A percentile compares a stretch with the other conserved stretches of the same genome.
phyloP scores from a whole-genome alignment of 2,113 vertebrate species.

The Catharus fuscescens region DNA sequence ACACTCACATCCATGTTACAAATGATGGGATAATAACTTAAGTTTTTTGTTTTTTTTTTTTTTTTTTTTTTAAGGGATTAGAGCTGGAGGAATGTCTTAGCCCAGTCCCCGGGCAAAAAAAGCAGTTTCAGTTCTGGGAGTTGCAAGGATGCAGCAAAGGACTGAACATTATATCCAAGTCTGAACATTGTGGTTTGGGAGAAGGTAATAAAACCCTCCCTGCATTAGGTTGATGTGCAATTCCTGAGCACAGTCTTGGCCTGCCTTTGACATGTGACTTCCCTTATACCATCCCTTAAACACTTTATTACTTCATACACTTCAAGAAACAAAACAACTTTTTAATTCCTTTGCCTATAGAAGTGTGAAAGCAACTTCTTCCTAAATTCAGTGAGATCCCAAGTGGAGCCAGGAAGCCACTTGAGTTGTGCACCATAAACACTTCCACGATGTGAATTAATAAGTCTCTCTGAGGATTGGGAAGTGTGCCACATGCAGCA shows the following conservation, averaged over 20 bases:
- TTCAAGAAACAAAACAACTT: neutral
- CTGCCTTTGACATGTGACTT: neutral
- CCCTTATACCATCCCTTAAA: neutral
- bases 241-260: neutral
- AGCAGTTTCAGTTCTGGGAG: neutral
- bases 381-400: neutral
- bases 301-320: neutral
- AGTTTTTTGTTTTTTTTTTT: neutral
- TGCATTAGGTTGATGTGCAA: neutral
- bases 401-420: constrained; percentile 32
- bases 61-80: neutral
- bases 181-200: neutral
- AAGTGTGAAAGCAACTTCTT: neutral
- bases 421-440: constrained; percentile 25
- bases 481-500: constrained; percentile 50
- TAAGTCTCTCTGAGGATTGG: constrained; percentile 50
- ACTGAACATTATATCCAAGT: neutral
- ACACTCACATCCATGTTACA: neutral
- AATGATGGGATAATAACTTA: neutral
- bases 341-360: neutral
- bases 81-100: neutral
- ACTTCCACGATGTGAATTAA: neutral
- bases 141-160: neutral
- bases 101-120: neutral
- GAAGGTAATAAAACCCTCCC: neutral